Evolutionary conservation across 2,888 invertebrate genomes (phyloP).

Genomic region (Ormyrus thymus): DNA sequence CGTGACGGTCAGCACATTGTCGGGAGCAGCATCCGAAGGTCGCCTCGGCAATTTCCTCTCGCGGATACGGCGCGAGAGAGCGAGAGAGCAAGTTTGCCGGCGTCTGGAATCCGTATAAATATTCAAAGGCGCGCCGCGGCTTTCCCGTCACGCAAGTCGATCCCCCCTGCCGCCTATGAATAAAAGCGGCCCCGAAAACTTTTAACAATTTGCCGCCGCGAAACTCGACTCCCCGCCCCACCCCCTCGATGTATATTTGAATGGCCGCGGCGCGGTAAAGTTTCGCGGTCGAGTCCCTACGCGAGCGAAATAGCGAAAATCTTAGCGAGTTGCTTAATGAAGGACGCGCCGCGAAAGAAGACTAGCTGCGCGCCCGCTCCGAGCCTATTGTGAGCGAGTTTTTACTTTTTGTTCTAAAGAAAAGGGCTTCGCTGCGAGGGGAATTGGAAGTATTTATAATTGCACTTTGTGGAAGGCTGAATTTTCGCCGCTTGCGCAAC

Average conservation of each 20-base stretch:
- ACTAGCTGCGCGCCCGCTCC: background rate
- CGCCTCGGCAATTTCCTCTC: background rate
- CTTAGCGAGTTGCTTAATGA: conserved; percentile 37
- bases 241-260: conserved; percentile 23
- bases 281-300: conserved; percentile 28
- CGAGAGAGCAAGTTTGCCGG: background rate
- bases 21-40: background rate
- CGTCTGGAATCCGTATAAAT: conserved; percentile 31
- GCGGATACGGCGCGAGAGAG: background rate
- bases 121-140: conserved; percentile 32
- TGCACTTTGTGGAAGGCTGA: too few species aligned
- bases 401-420: too few species aligned
- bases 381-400: too few species aligned
- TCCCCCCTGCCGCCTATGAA: conserved; percentile 24
- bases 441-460: too few species aligned
- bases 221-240: background rate
- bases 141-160: conserved; percentile 25
- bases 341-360: conserved; percentile 40
- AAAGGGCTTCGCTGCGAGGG: too few species aligned
- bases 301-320: conserved; percentile 49
- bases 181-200: conserved; percentile 31
- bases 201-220: conserved; percentile 46
- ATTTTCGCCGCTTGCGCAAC: too few species aligned
- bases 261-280: conserved; percentile 29
- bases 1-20: conserved; percentile 32